phyloP scores from a whole-genome alignment of 1,140 invertebrate genomes.

The Psix sp. region DNA sequence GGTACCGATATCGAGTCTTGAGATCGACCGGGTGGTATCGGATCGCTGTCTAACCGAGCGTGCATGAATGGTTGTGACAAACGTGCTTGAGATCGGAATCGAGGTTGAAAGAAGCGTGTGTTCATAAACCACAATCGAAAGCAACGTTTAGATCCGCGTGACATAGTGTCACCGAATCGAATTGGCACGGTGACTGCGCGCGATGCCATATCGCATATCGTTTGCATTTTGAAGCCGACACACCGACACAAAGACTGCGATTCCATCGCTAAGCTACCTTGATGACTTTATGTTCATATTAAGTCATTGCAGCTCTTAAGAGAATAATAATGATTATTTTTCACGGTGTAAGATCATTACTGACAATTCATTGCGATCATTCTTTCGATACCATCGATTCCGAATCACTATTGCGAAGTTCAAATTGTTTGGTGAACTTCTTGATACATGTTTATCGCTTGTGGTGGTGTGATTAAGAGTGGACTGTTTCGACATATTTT shows the following conservation, averaged over 20 bases:
- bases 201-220: conserved; percentile 44
- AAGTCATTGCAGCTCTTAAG: conserved; percentile 24
- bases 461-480: no score
- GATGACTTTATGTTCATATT: conserved; percentile 47
- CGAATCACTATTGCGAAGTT: no score
- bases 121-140: conserved; percentile 54
- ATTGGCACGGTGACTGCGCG: conserved; percentile 44
- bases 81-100: conserved; percentile 27
- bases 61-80: conserved; percentile 44
- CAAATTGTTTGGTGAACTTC: no score
- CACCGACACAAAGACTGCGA: conserved; percentile 11
- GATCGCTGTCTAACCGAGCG: conserved; percentile 32
- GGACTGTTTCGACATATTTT: no score
- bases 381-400: not conserved
- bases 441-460: no score
- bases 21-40: conserved; percentile 16
- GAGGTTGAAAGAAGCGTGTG: conserved; percentile 34
- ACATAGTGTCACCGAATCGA: conserved; percentile 51
- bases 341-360: not conserved
- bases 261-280: conserved; percentile 7
- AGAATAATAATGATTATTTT: conserved; percentile 22
- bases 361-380: conserved; percentile 15
- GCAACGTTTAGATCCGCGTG: conserved; percentile 51
- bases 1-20: conserved; percentile 28
- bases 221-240: conserved; percentile 12